A percentile compares a stretch with the other conserved stretches of the same genome.
Evolutionary conservation across 1,140 invertebrate genomes (phyloP).

Genomic region (Acarapis woodi): DNA sequence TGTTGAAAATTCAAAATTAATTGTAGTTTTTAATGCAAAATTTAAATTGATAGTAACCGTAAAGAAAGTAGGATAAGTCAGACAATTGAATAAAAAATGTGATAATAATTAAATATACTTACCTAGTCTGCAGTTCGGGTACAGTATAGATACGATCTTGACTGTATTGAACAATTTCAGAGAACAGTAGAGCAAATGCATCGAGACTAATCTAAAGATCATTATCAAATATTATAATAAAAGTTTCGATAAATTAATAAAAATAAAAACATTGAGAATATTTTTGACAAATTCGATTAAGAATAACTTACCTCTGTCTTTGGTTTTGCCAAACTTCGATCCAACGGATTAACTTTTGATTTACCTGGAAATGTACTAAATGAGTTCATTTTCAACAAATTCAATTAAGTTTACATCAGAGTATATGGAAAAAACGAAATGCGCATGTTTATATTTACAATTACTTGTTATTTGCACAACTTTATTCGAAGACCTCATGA

Average conservation of each 20-base stretch:
- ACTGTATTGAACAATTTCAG: constrained; percentile 91
- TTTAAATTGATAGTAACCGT: constrained; percentile 1
- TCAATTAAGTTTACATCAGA: no score
- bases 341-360: constrained; percentile 4
- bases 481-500: no score
- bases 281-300: background rate
- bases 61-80: background rate
- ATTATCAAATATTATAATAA: background rate
- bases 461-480: no score
- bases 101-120: constrained; percentile 16
- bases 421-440: no score
- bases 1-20: constrained; percentile 13
- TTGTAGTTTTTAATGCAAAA: constrained; percentile 3
- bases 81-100: background rate
- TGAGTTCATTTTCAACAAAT: constrained; percentile 8
- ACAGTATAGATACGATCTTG: constrained; percentile 83
- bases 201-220: constrained; percentile 30
- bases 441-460: no score
- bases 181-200: constrained; percentile 79
- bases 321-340: constrained; percentile 4
- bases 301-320: constrained; percentile 6
- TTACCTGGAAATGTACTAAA: constrained; percentile 6
- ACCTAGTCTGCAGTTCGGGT: constrained; percentile 76
- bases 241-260: background rate
- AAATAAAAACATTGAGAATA: background rate